A percentile compares a stretch with the other conserved stretches of the same genome.
Evolutionary conservation across 2,113 vertebrate genomes (phyloP).

Genomic region (Pavo muticus): DNA sequence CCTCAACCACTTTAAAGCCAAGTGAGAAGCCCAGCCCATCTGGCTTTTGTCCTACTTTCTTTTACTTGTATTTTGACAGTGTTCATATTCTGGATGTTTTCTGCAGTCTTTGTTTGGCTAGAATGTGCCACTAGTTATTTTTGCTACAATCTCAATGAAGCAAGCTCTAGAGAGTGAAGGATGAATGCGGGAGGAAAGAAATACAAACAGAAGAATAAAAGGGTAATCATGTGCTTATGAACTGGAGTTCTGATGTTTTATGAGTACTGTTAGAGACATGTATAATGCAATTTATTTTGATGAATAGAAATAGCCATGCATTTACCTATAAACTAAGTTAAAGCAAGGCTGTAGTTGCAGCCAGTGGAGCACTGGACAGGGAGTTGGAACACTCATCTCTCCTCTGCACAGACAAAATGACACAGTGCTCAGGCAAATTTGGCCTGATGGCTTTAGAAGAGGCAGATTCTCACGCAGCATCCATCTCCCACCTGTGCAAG

Average conservation of each 20-base stretch:
- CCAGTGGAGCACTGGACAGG: neutral
- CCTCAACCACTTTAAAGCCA: neutral
- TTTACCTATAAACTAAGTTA: neutral
- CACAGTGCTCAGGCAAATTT: fast-evolving
- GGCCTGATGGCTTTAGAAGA: neutral
- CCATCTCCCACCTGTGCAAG: neutral
- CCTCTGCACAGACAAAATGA: neutral
- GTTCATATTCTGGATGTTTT: neutral
- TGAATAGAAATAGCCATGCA: neutral
- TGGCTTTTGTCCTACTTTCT: neutral
- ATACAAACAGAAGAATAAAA: constrained; percentile 1
- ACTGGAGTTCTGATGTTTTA: constrained; percentile 2
- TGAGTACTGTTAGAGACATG: neutral
- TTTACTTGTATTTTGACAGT: neutral
- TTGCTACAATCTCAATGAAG: constrained; percentile 1
- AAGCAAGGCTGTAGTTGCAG: neutral
- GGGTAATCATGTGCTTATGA: neutral
- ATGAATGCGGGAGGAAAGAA: neutral
- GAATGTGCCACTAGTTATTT: neutral
- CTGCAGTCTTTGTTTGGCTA: neutral
- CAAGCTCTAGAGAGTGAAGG: neutral
- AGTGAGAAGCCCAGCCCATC: neutral
- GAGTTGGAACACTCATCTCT: neutral
- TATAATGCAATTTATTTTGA: constrained; percentile 8
- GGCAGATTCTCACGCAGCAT: neutral